Percentiles rank a stretch among this genome's conserved stretches.
phyloP scores from a whole-genome alignment of 2,888 invertebrate species.

The Drosophila macrospina region DNA sequence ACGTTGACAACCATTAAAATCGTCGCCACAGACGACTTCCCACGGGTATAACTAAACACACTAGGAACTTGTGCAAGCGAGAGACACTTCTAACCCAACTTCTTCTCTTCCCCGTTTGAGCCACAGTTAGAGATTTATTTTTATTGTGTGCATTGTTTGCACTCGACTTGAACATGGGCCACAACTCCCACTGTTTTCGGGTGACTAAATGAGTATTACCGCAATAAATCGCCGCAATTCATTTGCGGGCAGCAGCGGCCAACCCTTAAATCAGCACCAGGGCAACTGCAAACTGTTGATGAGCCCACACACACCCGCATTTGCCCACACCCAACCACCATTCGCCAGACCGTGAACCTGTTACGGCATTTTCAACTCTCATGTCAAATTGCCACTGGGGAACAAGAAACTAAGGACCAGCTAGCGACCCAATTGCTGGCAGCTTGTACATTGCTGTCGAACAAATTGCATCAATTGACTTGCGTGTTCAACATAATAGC shows the following conservation, averaged over 20 bases:
- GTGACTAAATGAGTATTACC: constrained; percentile 79
- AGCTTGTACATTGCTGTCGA: constrained; percentile 65
- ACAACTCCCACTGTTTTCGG: constrained; percentile 51
- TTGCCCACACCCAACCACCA: constrained; percentile 44
- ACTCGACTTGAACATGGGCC: constrained; percentile 62
- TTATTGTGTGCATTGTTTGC: constrained; percentile 79
- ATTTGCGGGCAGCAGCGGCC: constrained; percentile 70
- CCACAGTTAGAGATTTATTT: constrained; percentile 71
- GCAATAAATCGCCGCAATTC: constrained; percentile 83
- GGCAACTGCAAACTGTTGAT: constrained; percentile 74
- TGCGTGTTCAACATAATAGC: constrained; percentile 81
- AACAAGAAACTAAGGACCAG: constrained; percentile 36
- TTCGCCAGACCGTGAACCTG: constrained; percentile 73
- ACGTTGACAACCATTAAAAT: constrained; percentile 55
- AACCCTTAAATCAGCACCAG: constrained; percentile 73
- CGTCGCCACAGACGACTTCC: constrained; percentile 64
- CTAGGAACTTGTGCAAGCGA: constrained; percentile 42
- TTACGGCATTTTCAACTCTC: constrained; percentile 68
- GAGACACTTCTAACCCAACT: constrained; percentile 11
- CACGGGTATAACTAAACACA: constrained; percentile 77
- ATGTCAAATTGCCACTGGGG: constrained; percentile 77
- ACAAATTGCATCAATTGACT: constrained; percentile 84
- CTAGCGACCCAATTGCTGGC: constrained; percentile 56
- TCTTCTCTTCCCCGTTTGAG: not conserved
- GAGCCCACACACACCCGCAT: constrained; percentile 44